Conservation (phyloP, 1,140 invertebrate species). For the Nephila pilipes region DNA sequence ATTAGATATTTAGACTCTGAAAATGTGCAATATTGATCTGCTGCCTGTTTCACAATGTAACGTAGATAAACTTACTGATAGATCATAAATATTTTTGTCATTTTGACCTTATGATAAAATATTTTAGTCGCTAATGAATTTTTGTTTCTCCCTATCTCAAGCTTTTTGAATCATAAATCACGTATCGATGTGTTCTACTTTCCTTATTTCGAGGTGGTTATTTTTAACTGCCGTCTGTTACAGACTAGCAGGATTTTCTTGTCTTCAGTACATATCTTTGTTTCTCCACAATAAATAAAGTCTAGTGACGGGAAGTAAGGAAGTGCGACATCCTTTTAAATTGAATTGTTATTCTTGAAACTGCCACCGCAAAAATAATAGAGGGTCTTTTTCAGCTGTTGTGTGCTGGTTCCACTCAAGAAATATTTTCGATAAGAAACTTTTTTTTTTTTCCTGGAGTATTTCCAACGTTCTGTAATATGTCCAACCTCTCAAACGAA, state of each 20-base stretch:
- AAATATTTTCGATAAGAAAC: slow-evolving; percentile 29
- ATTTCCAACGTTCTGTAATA: not conserved
- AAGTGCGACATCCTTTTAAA: slow-evolving; percentile 20
- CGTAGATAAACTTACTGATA: no score
- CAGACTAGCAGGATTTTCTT: not conserved
- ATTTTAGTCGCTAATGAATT: no score
- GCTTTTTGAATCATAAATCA: no score
- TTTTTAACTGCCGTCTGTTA: not conserved
- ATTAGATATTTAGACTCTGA: no score
- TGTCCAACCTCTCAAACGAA: no score
- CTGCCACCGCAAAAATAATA: slow-evolving; percentile 13
- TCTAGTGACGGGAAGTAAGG: not conserved
- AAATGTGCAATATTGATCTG: no score
- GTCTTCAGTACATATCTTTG: not conserved
- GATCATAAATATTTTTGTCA: no score
- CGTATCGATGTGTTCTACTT: no score
- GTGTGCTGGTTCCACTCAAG: not conserved
- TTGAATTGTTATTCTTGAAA: slow-evolving; percentile 47
- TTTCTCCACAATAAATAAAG: not conserved
- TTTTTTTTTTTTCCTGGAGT: slow-evolving; percentile 2
- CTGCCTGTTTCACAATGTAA: no score
- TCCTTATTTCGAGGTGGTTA: not conserved
- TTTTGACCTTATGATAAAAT: no score
- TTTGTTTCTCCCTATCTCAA: no score
- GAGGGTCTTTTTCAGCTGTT: not conserved